Conservation (phyloP, 35 echinoderm and acorn worm genomes). For the Eucidaris tribuloides region DNA sequence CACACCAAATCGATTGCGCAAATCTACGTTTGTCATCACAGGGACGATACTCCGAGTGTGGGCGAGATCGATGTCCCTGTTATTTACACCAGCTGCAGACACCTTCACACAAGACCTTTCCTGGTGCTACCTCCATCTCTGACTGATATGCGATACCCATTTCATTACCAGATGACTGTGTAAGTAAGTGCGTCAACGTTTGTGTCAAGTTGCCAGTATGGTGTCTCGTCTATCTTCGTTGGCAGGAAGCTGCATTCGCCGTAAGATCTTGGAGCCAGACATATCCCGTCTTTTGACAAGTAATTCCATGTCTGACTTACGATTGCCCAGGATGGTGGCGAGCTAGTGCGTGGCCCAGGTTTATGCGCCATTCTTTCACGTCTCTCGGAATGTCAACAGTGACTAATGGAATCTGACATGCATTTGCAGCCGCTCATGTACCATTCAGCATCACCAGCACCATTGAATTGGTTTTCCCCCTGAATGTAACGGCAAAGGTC, state of each 20-base stretch:
- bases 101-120: slow-evolving; percentile 47
- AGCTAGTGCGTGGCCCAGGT: not conserved
- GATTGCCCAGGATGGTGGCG: slow-evolving; percentile 22
- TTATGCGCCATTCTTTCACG: slow-evolving; percentile 30
- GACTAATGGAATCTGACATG: slow-evolving; percentile 42
- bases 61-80: slow-evolving; percentile 45
- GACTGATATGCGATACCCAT: slow-evolving; percentile 12
- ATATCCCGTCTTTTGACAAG: not conserved
- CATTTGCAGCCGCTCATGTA: slow-evolving; percentile 61
- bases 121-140: slow-evolving; percentile 32
- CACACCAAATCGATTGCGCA: slow-evolving; percentile 43
- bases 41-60: slow-evolving; percentile 20
- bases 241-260: slow-evolving; percentile 28
- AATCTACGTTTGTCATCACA: not conserved
- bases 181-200: not conserved
- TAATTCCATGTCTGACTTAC: slow-evolving; percentile 40
- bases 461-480: not conserved
- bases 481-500: slow-evolving; percentile 1
- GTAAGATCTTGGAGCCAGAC: slow-evolving; percentile 21
- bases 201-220: slow-evolving; percentile 54
- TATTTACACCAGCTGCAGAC: slow-evolving; percentile 43
- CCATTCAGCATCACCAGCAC: slow-evolving; percentile 44
- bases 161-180: slow-evolving; percentile 29
- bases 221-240: not conserved
- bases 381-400: slow-evolving; percentile 42